Evolutionary conservation across 1,140 invertebrate genomes (phyloP), one percentile per base, ranked within the genome.

Genomic region (Holcopasites calliopsidis): DNA sequence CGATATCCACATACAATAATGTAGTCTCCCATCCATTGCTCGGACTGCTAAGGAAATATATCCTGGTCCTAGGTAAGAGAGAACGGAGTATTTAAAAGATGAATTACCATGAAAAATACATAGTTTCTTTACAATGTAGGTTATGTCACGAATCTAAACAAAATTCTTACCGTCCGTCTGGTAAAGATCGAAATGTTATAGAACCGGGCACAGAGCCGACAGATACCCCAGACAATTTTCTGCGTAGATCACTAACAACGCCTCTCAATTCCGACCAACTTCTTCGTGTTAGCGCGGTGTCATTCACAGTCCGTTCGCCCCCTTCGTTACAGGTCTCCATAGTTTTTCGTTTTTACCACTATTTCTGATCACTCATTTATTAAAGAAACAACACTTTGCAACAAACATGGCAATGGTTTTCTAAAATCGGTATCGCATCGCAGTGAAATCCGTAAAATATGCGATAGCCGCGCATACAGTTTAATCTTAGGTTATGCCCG

Each of bases 21-120:
- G 97, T 98, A 3, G 96, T 97, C 88, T 98, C 97, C 93, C 96
- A 96, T 26, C 95, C 95, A 85, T 96, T 97, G 16, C 94, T 94
- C 0, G 96, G 95, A 16, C 95, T 96, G 77, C 97, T 95, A 21
- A 99, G 92, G 90, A 98, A 98, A 91, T 98, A 99, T 84, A 98
- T 95, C 86, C 97, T 93, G 47, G 93, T 95, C 70, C 95, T 94
- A 33, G 47, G 13, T 6, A 6, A 44, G 77, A 83, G 76, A 61
- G 35, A 23, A 70, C 3, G 6, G 6, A 33, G 3, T 38, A 3
- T 33, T 23, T 13, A 28, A 33, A 16, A 28, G 2, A 4, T 58
- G 2, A 16, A n/a, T n/a, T 33, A 26, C 18, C 28, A 28, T 33
- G 6, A 2, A 38, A 35, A 55, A 26, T 5, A 10, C 11, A n/a